Base-by-base conservation (phyloP, 2,797 vertebrate species). In the Epinephelus coioides region DNA sequence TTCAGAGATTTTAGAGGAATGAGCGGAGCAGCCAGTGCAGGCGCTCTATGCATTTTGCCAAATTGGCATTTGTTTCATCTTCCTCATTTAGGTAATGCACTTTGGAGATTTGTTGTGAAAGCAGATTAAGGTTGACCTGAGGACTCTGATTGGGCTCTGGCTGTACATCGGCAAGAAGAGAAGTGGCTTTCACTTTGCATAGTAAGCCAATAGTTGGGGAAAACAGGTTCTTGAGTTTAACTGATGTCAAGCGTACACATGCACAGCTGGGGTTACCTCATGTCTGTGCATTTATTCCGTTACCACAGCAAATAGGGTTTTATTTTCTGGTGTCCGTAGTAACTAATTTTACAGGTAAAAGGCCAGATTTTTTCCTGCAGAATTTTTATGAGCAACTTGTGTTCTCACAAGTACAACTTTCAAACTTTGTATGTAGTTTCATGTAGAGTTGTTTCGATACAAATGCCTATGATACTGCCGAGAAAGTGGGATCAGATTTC, bases 31-130 rank as follows among this genome's bases (percentile, higher is more conserved):
- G 46, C 66, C 18, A 40, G 60, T 71, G 71, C 68, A 38, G 59
- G 49, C 55, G 6, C 79, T 75, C 51, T 43, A 1, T 83, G 79
- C 73, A 79, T 90, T 88, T 87, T 81, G 85, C 82, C 80, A 87
- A 88, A 83, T 85, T 88, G 85, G 63, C 68, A 79, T 87, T 85
- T 87, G 71, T 83, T 85, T 87, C 68, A 40, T 83, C 76, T 71
- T 84, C 55, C 66, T 89, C 78, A 89, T 92, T 90, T 81, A 78
- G 71, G 60, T 86, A 90, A 89, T 86, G 83, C 76, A 88, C 76
- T 87, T 82, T 56, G 59, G 79, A 86, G 60, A 88, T 88, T 86
- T 88, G 76, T 78, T 79, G 72, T 86, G 51, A 87, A 89, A 84
- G 76, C 76, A 60, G 56, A 88, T 87, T 85, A 85, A 74, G 73